phyloP scores from a whole-genome alignment of 1,140 invertebrate genomes.

The Pseudomyrmex dendroicus region DNA sequence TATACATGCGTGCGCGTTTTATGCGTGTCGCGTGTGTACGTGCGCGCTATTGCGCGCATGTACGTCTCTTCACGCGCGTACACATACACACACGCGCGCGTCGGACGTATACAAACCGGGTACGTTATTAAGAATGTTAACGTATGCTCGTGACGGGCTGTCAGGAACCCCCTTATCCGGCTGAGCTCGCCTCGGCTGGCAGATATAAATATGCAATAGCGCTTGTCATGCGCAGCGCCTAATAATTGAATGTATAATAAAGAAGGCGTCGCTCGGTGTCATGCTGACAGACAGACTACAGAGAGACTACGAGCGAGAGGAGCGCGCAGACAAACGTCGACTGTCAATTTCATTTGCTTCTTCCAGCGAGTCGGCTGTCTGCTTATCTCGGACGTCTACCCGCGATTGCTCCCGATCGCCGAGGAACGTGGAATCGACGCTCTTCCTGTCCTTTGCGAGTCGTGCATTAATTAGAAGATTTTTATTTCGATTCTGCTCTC shows the following conservation, averaged over 20 bases:
- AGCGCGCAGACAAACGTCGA: slow-evolving; percentile 78
- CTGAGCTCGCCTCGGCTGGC: slow-evolving; percentile 73
- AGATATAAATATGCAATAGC: slow-evolving; percentile 84
- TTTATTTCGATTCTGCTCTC: slow-evolving; percentile 6
- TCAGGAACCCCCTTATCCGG: slow-evolving; percentile 76
- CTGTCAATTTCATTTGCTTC: slow-evolving; percentile 81
- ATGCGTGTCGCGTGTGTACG: neutral
- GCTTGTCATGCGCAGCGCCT: slow-evolving; percentile 83
- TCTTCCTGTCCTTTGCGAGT: slow-evolving; percentile 16
- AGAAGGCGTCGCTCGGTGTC: slow-evolving; percentile 83
- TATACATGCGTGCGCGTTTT: neutral
- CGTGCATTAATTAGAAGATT: slow-evolving; percentile 37
- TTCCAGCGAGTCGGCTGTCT: slow-evolving; percentile 54
- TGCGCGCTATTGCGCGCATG: neutral
- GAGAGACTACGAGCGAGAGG: slow-evolving; percentile 66
- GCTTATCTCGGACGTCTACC: slow-evolving; percentile 62
- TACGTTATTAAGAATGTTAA: slow-evolving; percentile 80
- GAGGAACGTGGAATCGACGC: slow-evolving; percentile 44
- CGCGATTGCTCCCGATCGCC: slow-evolving; percentile 49
- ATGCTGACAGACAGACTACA: slow-evolving; percentile 80
- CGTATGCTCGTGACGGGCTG: slow-evolving; percentile 81
- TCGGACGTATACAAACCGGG: slow-evolving; percentile 60
- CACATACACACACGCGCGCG: neutral
- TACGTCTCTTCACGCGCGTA: neutral
- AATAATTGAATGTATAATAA: slow-evolving; percentile 86